Evolutionary conservation across 2,888 invertebrate genomes (phyloP).

Genomic region (Agriotes lineatus): DNA sequence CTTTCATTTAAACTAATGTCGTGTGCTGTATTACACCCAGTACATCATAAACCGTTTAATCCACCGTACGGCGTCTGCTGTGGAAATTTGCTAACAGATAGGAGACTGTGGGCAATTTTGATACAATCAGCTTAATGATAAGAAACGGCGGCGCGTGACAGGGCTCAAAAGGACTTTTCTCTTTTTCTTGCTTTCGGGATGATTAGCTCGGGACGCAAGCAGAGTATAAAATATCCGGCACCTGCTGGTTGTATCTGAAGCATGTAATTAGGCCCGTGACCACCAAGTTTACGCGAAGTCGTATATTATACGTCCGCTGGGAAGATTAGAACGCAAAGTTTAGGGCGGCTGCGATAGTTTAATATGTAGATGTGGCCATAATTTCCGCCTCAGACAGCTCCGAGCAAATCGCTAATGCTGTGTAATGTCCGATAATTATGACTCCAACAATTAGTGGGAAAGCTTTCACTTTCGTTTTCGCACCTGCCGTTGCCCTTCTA

Average conservation of each 20-base stretch:
- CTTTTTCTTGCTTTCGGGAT: background rate
- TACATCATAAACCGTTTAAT: too few relatives aligned
- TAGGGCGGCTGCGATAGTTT: background rate
- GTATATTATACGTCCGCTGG: background rate
- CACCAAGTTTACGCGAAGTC: conserved; percentile 4
- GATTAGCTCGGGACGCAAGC: conserved; percentile 1
- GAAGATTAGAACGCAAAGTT: conserved; percentile 9
- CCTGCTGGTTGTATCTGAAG: conserved; percentile 5
- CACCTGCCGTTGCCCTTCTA: background rate
- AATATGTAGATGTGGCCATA: background rate
- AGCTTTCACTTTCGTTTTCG: conserved; percentile 32
- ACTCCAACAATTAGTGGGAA: conserved; percentile 24
- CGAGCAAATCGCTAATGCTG: background rate
- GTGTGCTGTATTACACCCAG: too few relatives aligned
- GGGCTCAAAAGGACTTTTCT: background rate
- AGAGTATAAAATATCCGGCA: background rate
- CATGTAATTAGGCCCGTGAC: conserved; percentile 4
- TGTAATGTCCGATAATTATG: conserved; percentile 1
- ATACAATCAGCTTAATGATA: conserved; percentile 1
- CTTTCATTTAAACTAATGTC: too few relatives aligned
- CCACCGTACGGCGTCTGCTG: background rate
- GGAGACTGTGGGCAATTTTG: too few relatives aligned
- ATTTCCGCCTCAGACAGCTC: background rate
- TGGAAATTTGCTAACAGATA: background rate
- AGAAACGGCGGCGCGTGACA: conserved; percentile 1